Evolutionary conservation across 2,888 invertebrate genomes (phyloP), one percentile per base, ranked within the genome.

Genomic region (Atrina japonica): DNA sequence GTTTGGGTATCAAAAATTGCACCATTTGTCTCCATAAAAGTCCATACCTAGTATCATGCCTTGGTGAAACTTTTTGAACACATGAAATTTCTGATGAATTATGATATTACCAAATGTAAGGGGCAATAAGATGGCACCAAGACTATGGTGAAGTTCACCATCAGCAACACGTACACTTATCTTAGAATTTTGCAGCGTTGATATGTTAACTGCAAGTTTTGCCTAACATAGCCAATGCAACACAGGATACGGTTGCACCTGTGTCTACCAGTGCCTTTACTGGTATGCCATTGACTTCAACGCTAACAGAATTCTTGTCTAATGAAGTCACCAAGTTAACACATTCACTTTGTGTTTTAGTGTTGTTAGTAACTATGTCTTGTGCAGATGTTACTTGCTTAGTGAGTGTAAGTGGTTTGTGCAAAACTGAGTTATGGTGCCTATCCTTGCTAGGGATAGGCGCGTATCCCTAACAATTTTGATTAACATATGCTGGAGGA

Each of bases 1-100:
- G 3, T 11, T 7, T 40, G n/a, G 16, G 30, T 11, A n/a, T 16
- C 18, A 23, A 63, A 47, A 63, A 27, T 3, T 30, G 43, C 63
- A 18, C 30, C 14, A 30, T 63, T 63, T n/a, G 49, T 7, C 25
- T 64, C 63, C 35, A 64, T 40, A 64, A 64, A n/a, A 52, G 23
- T 63, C 63, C 45, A 63, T 43, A 9, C 63, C 63, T n/a, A 63
- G 23, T 18, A 63, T 50, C 1, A 63, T n/a, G 27, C 35, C 7
- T 35, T 43, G 41, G 9, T 41, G 63, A 43, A 41, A 49, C 5
- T 41, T 16, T 40, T 49, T 9, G 52, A 64, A 64, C 1, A 52
- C 35, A 21, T 64, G 52, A 35, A 49, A 64, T 6, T 14, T 18
- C 14, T 64, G 63, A 21, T 30, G n/a, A 1, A 61, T 11, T 18